Base-by-base conservation (phyloP, 1,140 invertebrate species). In the Cyphomyrmex costatus region DNA sequence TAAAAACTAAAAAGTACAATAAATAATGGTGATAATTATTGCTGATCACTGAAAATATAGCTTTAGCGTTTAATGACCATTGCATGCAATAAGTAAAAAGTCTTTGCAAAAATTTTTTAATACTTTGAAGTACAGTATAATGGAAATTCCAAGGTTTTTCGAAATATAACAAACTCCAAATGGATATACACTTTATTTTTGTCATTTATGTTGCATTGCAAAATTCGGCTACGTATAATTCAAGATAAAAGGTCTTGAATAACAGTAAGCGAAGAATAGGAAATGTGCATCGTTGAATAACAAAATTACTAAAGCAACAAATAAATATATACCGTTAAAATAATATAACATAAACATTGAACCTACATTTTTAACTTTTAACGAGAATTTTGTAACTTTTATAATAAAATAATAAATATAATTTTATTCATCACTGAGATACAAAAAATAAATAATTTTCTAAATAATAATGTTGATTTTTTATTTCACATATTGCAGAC, bases 401-500 rank as follows among this genome's bases (percentile, higher is more conserved):
- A 56, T 24, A 71, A 42, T 56, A 2, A 10, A 16, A 56, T 16
- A 36, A n/a, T 80, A 71, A 65, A 70, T 56, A 71, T 42, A 19
- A 36, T 56, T 56, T 36, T 30, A 24, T 19, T 14, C 16, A 16
- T 49, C 8, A 42, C 36, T 42, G 1, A 42, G 10, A 0, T 42
- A 42, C 36, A 42, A 8, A n/a, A 46, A 49, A 0, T 24, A 42
- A 46, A 21, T 24, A 2, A 2, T 51, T 27, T 6, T 65, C 1
- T 46, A 12, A 71, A 53, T 33, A 16, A 16, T 42, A 80, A 80
- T 53, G 19, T 8, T 8, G 2, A 58, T 83, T 74, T 49, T 83
- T 73, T 60, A 24, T 60, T 12, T 8, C 16, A 49, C 42, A 12
- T 74, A 46, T 90, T 89, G 2, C 80, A 90, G 89, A 36, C 14